Evolutionary conservation across 2,113 vertebrate species (phyloP), one percentile per base, ranked within the genome.

Genomic region (Oncorhynchus nerka): DNA sequence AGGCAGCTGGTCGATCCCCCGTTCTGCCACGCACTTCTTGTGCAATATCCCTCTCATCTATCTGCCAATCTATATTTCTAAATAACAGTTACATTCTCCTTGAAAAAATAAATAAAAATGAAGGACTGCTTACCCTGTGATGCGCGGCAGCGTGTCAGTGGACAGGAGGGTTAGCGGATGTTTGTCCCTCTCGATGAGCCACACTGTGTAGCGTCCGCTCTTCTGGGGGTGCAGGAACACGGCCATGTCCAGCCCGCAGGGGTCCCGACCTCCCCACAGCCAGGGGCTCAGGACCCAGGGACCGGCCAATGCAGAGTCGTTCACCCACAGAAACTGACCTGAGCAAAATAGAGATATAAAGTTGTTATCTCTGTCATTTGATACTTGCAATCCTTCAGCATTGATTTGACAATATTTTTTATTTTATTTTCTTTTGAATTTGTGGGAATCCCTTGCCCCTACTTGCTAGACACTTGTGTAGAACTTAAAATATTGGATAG

Each of bases 321-420:
- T 97, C 82, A 97, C 95, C 81, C 95, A 95, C 72, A 98, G 88
- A 85, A 99, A 98, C 4, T 94, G 93, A 61, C 97, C 98, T 99
- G 82, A 70, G 30, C 19, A 11, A 74, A 15, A 67, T 70, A 1
- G 16, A 24, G 22, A 57, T 48, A 62, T 34, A 59, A 49, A 67
- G 20, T 1, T 32, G 16, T 19, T 45, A 5, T 16, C 39, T 64
- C 24, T 64, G n/a, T 64, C 22, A 64, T 11, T 26, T 66, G 64
- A 4, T 12, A 28, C 20, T 64, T 24, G 5, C n/a, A 19, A 55
- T 55, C 16, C 13, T 55, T 45, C 16, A 55, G 5, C 51, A 55
- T 55, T 55, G 15, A 55, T 55, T 55, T 19, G 51, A 55, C 51
- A 55, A 16, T 16, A 55, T 19, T 4, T 19, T 13, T 4, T 45